These are phyloP conservation scores for Sinocyclocheilus grahami DNA, from an alignment of 2,113 vertebrate species.

Conservation along the genomic window DNA sequence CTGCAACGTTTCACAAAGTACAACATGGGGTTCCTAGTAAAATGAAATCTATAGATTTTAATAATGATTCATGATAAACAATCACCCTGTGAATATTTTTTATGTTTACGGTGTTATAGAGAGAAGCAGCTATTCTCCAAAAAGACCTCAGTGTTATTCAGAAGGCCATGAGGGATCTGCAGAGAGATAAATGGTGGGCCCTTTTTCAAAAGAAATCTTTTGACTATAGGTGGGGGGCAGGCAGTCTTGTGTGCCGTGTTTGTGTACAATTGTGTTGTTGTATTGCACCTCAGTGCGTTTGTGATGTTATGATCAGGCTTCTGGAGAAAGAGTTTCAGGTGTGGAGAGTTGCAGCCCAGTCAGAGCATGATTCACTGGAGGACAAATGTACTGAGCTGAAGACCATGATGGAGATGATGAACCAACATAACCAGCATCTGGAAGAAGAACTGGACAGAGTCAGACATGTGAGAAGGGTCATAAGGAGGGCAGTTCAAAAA, in stretches of 20 bases:
- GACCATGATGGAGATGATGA: slow-evolving; percentile 75
- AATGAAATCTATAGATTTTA: neutral
- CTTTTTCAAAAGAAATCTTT: neutral
- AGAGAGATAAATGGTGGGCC: slow-evolving; percentile 73
- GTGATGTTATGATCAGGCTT: slow-evolving; percentile 67
- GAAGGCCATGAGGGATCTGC: slow-evolving; percentile 66
- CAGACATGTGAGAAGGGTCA: slow-evolving; percentile 30
- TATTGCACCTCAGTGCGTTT: neutral
- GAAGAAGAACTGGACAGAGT: slow-evolving; percentile 70
- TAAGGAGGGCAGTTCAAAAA: neutral
- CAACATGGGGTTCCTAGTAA: too few species aligned
- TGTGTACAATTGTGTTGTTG: too few species aligned
- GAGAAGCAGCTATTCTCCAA: slow-evolving; percentile 53
- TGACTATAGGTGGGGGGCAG: too few species aligned
- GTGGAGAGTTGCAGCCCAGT: slow-evolving; percentile 74
- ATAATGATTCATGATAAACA: neutral
- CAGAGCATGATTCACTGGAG: slow-evolving; percentile 75
- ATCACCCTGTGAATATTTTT: neutral
- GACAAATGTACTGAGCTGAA: slow-evolving; percentile 77
- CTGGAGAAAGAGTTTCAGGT: slow-evolving; percentile 77
- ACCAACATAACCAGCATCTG: slow-evolving; percentile 71
- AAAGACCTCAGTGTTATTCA: slow-evolving; percentile 54
- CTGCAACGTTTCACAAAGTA: too few species aligned
- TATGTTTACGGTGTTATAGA: slow-evolving; percentile 36
- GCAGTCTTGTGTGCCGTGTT: neutral